Evolutionary conservation across 2,888 invertebrate genomes (phyloP).

Genomic region (Monochamus alternatus): DNA sequence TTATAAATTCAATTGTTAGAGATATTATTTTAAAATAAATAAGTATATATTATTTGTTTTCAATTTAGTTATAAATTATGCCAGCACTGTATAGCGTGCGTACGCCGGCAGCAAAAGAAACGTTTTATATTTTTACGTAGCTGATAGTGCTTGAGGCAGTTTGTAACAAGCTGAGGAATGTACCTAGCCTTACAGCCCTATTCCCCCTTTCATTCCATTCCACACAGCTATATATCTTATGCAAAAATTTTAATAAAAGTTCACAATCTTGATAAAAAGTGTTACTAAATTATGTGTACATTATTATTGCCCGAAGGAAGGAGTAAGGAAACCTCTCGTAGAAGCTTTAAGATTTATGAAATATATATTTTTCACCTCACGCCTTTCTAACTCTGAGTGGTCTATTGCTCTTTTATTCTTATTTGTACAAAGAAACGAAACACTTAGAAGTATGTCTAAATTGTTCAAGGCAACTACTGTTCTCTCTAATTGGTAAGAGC

Average conservation of each 20-base stretch:
- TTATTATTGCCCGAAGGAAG: background rate
- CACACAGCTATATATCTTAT: background rate
- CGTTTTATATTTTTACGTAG: no score
- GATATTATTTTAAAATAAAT: no score
- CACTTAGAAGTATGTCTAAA: background rate
- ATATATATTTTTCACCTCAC: background rate
- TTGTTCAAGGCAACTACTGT: conserved; percentile 6
- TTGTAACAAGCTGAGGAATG: no score
- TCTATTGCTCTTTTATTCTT: background rate
- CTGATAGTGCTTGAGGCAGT: no score
- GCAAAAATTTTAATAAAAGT: background rate
- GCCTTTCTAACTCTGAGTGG: background rate
- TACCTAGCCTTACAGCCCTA: no score
- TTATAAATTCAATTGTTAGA: no score
- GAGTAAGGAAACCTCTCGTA: background rate
- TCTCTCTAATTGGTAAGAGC: conserved; percentile 3
- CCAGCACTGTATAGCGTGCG: no score
- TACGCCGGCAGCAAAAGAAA: no score
- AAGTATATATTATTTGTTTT: no score
- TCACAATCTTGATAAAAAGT: background rate
- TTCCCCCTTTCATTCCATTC: no score
- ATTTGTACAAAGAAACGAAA: conserved; percentile 1
- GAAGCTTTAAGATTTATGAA: background rate
- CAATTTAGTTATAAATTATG: no score
- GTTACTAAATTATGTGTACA: no score